Evolutionary conservation across 1,140 invertebrate species (phyloP).

Genomic region (Drosophila guanche): DNA sequence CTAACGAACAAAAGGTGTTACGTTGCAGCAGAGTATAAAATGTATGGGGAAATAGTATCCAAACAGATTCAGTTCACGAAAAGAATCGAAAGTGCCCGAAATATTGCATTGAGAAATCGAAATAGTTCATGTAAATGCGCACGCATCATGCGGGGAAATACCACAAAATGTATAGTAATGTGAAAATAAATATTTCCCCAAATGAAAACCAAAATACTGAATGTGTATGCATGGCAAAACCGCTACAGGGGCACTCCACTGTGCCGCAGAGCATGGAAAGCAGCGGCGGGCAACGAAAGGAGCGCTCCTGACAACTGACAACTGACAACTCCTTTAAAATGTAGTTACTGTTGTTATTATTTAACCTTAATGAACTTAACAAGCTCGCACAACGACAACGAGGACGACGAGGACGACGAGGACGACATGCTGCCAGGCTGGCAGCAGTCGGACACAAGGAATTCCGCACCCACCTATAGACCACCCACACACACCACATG

Average conservation of each 20-base stretch:
- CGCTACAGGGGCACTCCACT: background rate
- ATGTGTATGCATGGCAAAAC: background rate
- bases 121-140: no score
- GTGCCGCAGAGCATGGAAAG: no score
- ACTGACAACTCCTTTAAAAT: slow-evolving; percentile 80
- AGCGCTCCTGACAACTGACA: slow-evolving; percentile 51
- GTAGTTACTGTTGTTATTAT: slow-evolving; percentile 81
- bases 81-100: no score
- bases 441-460: slow-evolving; percentile 51
- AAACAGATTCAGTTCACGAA: background rate
- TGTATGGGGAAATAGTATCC: background rate
- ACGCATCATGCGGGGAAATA: no score
- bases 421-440: slow-evolving; percentile 28
- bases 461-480: slow-evolving; percentile 25
- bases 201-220: no score
- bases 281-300: slow-evolving; percentile 26
- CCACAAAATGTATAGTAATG: no score
- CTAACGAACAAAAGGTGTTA: no score
- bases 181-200: no score
- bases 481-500: slow-evolving; percentile 17
- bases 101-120: no score
- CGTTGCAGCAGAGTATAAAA: no score
- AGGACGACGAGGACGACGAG: slow-evolving; percentile 26
- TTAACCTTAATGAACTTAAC: slow-evolving; percentile 81
- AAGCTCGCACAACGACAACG: slow-evolving; percentile 63